Evolutionary conservation across 1,140 invertebrate species (phyloP).

Genomic region (Drosophila oshimai): DNA sequence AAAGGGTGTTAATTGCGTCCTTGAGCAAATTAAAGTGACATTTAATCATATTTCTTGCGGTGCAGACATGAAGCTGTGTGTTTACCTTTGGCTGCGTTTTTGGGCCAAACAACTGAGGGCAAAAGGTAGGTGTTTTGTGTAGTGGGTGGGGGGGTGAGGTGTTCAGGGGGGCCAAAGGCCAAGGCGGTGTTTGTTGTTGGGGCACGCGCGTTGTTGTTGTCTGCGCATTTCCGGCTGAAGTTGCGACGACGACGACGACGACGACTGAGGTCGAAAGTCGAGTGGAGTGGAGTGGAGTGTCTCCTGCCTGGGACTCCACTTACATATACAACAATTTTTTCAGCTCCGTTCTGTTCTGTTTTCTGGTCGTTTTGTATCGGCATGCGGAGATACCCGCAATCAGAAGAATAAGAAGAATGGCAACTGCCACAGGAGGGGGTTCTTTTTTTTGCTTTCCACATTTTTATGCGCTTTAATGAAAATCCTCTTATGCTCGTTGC

Average conservation of each 20-base stretch:
- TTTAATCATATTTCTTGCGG: background rate
- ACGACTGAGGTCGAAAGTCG: slow-evolving; percentile 15
- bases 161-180: slow-evolving; percentile 19
- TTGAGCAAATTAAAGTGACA: background rate
- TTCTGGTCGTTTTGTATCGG: slow-evolving; percentile 37
- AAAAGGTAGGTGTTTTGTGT: background rate
- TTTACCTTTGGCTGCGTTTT: slow-evolving; percentile 50
- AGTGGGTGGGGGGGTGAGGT: background rate
- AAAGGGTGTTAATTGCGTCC: no score
- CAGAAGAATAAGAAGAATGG: slow-evolving; percentile 44
- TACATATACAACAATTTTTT: background rate
- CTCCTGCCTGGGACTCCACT: background rate
- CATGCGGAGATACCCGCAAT: slow-evolving; percentile 50
- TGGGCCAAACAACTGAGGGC: slow-evolving; percentile 24
- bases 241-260: no score
- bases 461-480: slow-evolving; percentile 78
- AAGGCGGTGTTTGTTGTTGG: slow-evolving; percentile 39
- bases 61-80: slow-evolving; percentile 14
- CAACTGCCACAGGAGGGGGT: slow-evolving; percentile 29
- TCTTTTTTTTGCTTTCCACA: no score
- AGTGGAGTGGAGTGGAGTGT: background rate
- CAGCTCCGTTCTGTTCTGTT: background rate
- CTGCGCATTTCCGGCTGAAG: slow-evolving; percentile 62
- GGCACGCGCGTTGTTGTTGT: slow-evolving; percentile 51
- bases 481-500: slow-evolving; percentile 68